These are phyloP conservation scores for Ptilorrhoa leucosticta DNA, from an alignment of 2,113 vertebrate species.

Conservation along the genomic window DNA sequence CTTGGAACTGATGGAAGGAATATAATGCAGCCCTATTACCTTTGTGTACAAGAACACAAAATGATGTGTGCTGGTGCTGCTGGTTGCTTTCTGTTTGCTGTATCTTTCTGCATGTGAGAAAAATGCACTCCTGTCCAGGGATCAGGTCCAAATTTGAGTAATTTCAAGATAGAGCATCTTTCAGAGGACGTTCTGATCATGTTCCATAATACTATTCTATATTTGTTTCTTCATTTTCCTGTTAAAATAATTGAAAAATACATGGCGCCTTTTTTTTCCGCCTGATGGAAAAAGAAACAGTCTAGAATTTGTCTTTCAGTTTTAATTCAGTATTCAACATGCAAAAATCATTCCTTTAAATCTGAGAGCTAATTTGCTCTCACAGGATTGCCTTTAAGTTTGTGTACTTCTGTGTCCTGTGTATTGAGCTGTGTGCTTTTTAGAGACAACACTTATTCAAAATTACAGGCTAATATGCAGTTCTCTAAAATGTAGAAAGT, in stretches of 20 bases:
- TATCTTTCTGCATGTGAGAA: neutral
- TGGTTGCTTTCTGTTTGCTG: neutral
- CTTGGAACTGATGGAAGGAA: neutral
- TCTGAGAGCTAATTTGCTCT: neutral
- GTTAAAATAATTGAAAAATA: neutral
- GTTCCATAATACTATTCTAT: rapidly evolving
- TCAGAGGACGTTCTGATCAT: neutral
- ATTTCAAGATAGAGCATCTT: neutral
- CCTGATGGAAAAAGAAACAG: neutral
- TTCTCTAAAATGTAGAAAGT: neutral
- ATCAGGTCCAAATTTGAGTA: neutral
- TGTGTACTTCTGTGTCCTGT: neutral
- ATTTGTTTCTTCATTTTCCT: neutral
- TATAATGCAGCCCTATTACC: rapidly evolving
- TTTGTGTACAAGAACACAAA: neutral
- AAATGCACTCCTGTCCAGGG: neutral
- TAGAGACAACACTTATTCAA: neutral
- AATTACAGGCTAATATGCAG: neutral
- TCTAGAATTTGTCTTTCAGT: neutral
- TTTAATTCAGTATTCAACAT: neutral
- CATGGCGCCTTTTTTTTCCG: rapidly evolving
- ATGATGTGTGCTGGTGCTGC: neutral
- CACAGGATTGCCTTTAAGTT: neutral
- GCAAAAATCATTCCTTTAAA: neutral
- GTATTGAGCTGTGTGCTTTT: neutral